These are phyloP conservation scores for Podarcis muralis DNA, from an alignment of 2,113 vertebrate genomes.

Conservation along the genomic window DNA sequence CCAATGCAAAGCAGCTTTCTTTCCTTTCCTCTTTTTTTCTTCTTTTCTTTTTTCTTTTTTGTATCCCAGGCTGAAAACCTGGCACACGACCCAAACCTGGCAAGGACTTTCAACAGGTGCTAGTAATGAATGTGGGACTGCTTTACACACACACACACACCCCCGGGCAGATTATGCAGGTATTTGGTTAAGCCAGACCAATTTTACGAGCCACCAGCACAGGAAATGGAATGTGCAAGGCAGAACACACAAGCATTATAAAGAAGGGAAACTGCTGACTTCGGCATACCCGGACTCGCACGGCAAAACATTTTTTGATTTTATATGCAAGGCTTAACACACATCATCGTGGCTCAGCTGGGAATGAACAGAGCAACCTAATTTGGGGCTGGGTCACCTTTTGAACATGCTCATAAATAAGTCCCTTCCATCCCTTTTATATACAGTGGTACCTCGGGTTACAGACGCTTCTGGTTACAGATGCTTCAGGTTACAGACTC, in stretches of 20 bases:
- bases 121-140: background rate
- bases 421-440: background rate
- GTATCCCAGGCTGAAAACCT: background rate
- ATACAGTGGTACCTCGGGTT: too few relatives aligned
- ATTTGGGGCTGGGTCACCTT: too few relatives aligned
- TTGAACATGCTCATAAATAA: too few relatives aligned
- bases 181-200: background rate
- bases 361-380: too few relatives aligned
- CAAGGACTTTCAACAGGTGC: background rate
- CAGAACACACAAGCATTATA: background rate
- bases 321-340: background rate
- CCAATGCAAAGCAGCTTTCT: background rate
- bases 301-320: background rate
- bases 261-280: background rate
- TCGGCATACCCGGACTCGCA: background rate
- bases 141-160: too few relatives aligned
- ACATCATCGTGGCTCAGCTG: background rate
- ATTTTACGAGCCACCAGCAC: background rate
- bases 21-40: too few relatives aligned
- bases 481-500: too few relatives aligned
- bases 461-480: too few relatives aligned
- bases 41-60: background rate
- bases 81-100: background rate
- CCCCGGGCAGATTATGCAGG: background rate
- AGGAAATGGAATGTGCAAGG: background rate